phyloP scores from a whole-genome alignment of 1,140 invertebrate genomes.

The Lasioglossum albipes region DNA sequence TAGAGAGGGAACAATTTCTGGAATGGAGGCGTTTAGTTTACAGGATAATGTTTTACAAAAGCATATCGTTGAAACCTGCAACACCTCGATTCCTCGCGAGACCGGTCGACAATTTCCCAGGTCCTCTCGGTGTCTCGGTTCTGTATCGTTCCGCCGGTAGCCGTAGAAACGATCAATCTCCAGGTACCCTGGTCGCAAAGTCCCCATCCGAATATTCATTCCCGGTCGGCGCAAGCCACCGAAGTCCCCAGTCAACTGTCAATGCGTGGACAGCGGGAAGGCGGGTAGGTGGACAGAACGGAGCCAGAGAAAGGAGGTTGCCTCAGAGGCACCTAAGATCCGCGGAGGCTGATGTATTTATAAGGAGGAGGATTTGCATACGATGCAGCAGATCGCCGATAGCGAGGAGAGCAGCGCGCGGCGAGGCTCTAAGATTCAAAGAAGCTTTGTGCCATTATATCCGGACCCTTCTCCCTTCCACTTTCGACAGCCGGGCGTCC shows the following conservation, averaged over 20 bases:
- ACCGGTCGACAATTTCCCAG: not conserved
- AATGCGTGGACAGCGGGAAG: slow-evolving; percentile 57
- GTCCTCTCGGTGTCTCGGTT: not conserved
- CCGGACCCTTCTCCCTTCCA: slow-evolving; percentile 56
- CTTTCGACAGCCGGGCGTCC: slow-evolving; percentile 33
- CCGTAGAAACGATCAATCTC: slow-evolving; percentile 29
- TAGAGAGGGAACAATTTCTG: no score
- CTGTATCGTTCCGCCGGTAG: not conserved
- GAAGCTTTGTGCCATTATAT: slow-evolving; percentile 81
- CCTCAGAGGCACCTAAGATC: slow-evolving; percentile 70
- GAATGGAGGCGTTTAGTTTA: no score
- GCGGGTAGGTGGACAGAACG: slow-evolving; percentile 51
- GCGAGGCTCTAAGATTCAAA: slow-evolving; percentile 77
- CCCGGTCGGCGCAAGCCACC: slow-evolving; percentile 19
- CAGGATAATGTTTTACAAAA: no score
- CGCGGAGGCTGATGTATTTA: slow-evolving; percentile 79
- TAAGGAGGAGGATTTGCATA: slow-evolving; percentile 80
- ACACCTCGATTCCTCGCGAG: not conserved
- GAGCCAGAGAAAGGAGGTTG: slow-evolving; percentile 38
- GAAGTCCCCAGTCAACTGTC: slow-evolving; percentile 40
- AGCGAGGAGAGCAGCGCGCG: slow-evolving; percentile 72
- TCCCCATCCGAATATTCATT: slow-evolving; percentile 43
- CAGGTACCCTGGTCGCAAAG: slow-evolving; percentile 8
- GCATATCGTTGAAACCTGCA: no score
- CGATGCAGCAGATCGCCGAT: slow-evolving; percentile 80